Evolutionary conservation across 1,140 invertebrate genomes (phyloP), one percentile per base, ranked within the genome.

Genomic region (Camponotus vicinus): DNA sequence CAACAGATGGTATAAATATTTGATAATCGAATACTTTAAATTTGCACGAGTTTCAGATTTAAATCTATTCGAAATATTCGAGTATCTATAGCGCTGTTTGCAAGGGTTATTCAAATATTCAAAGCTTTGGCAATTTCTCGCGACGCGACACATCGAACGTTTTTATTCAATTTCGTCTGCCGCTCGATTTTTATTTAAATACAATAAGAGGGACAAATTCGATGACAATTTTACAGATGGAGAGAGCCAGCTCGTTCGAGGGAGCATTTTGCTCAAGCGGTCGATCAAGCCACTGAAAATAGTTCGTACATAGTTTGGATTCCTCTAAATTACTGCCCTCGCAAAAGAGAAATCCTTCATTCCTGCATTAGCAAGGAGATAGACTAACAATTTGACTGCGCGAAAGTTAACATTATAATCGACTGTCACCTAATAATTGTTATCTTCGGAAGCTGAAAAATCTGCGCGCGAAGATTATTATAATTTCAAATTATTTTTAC

Each of bases 221-320:
- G 55, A 55, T 3, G 57, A 73, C 55, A 75, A 75, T 75, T 75
- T 83, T 75, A 75, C 13, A 9, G 11, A 2, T n/a, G 27, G 79
- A 40, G 55, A 83, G 45, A 83, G 27, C 57, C 49, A 13, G 52
- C 21, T 15, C 42, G 55, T 61, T 27, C 79, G 6, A 37, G n/a
- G 45, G 21, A 45, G 27, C 13, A 40, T 11, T 61, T 59, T 37
- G 11, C 40, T 61, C 69, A 63, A 63, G 79, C 27, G 40, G 67
- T 73, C 67, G 79, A 73, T 73, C 69, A 61, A 75, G 21, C 69
- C 45, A 40, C 15, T 7, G 55, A 83, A 83, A 61, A 57, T 73
- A 83, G 69, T 83, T 83, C 27, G 27, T 61, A 71, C 69, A 75
- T 83, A 75, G 69, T 83, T 83, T 37, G 79, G 40, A 83, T 83